Conservation (phyloP, 1,140 invertebrate genomes). For the Triops longicaudatus region DNA sequence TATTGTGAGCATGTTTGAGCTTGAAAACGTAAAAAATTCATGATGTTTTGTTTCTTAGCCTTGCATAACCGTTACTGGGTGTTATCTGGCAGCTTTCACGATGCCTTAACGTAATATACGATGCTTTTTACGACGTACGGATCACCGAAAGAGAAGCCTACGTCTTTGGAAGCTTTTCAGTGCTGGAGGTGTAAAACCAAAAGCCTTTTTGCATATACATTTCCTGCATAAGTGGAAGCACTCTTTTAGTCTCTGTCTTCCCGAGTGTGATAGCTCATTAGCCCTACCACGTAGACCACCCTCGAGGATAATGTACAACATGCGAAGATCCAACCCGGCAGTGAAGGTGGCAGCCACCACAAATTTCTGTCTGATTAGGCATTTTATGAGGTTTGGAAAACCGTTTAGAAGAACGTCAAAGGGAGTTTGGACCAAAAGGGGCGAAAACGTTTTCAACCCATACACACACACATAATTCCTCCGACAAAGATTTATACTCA, state of each 20-base stretch:
- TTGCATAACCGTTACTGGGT: too few species aligned
- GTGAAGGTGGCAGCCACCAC: neutral
- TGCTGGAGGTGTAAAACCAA: too few species aligned
- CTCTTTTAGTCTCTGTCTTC: neutral
- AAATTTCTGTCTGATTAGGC: neutral
- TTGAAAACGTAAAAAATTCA: too few species aligned
- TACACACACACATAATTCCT: neutral
- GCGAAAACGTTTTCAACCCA: neutral
- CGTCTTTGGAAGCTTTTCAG: too few species aligned
- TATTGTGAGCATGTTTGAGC: too few species aligned
- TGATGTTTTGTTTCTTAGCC: too few species aligned
- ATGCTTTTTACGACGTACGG: too few species aligned
- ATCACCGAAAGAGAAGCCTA: too few species aligned
- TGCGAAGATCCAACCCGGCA: neutral
- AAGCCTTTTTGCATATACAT: too few species aligned
- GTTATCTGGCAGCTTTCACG: too few species aligned
- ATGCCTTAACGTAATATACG: too few species aligned
- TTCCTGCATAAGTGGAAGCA: too few species aligned
- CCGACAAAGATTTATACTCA: neutral
- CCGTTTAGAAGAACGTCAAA: neutral
- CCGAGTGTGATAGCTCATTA: neutral
- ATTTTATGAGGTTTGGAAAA: neutral
- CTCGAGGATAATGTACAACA: slow-evolving; percentile 12
- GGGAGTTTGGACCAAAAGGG: neutral
- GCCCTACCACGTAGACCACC: slow-evolving; percentile 7